Percentiles rank a stretch among this genome's conserved stretches.
phyloP scores from a whole-genome alignment of 92 coral and sea anemone species.

The Palythoa caribaeorum region DNA sequence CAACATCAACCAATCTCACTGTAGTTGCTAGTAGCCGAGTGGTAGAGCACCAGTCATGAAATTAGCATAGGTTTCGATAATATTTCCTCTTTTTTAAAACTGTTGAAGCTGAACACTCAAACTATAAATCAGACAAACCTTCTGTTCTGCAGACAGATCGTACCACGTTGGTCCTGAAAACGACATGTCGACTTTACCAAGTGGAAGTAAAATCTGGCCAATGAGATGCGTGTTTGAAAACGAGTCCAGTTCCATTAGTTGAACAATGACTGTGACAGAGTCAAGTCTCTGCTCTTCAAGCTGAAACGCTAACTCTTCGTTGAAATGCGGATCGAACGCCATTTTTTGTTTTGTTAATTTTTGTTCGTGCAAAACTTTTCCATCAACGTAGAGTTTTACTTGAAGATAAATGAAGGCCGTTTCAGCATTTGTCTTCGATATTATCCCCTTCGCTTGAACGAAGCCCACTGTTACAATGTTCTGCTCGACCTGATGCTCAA shows the following conservation, averaged over 20 bases:
- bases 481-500: conserved; percentile 81
- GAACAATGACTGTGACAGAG: conserved; percentile 63
- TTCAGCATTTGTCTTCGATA: conserved; percentile 69
- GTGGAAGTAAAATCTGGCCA: conserved; percentile 79
- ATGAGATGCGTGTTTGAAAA: conserved; percentile 88
- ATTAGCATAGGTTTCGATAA: no score
- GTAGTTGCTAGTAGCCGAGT: no score
- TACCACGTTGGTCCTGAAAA: conserved; percentile 81
- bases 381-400: conserved; percentile 77
- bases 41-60: no score
- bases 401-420: conserved; percentile 73
- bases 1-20: no score
- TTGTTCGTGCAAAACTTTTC: conserved; percentile 69
- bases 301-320: conserved; percentile 90
- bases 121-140: conserved; percentile 55
- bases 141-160: conserved; percentile 78
- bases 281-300: conserved; percentile 71
- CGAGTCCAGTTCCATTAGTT: conserved; percentile 90
- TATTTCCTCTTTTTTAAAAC: no score
- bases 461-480: conserved; percentile 78
- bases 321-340: conserved; percentile 90
- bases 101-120: neutral
- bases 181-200: conserved; percentile 68
- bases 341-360: conserved; percentile 85
- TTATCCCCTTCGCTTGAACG: conserved; percentile 91